These are phyloP conservation scores for Eilema sororculum DNA, from an alignment of 2,888 invertebrate genomes.

Conservation along the genomic window DNA sequence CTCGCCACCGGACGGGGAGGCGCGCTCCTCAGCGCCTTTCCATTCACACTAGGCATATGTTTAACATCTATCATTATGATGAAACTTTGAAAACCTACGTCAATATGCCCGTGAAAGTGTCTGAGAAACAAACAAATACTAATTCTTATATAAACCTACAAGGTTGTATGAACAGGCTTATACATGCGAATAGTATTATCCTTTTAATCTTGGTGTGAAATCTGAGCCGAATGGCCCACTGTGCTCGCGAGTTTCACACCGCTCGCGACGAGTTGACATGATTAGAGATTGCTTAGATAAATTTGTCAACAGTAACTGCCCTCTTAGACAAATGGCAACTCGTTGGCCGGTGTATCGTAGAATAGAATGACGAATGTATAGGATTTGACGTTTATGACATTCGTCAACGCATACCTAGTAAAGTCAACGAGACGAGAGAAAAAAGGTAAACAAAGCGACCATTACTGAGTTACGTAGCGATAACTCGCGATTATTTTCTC, in stretches of 20 bases:
- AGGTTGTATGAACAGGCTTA: conserved; percentile 11
- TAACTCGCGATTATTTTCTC: no score
- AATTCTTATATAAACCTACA: conserved; percentile 7
- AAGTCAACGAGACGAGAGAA: no score
- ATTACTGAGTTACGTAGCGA: no score
- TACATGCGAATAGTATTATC: conserved; percentile 32
- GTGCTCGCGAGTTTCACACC: conserved; percentile 35
- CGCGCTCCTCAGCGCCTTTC: no score
- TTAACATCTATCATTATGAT: neutral
- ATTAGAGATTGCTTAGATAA: neutral
- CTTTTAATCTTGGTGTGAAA: conserved; percentile 41
- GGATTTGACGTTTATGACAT: no score
- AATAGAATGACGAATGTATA: no score
- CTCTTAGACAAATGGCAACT: no score
- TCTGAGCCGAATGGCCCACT: conserved; percentile 39
- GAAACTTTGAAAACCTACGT: neutral
- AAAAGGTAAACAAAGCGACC: no score
- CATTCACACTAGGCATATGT: no score
- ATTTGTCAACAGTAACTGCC: conserved; percentile 1
- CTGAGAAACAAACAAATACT: neutral
- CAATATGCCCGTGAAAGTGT: neutral
- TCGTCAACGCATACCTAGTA: no score
- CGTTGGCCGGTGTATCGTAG: no score
- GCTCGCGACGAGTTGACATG: conserved; percentile 21
- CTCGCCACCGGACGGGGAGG: no score